These are phyloP conservation scores for Dunckerocampus dactyliophorus DNA, from an alignment of 2,113 vertebrate genomes.

Conservation along the genomic window DNA sequence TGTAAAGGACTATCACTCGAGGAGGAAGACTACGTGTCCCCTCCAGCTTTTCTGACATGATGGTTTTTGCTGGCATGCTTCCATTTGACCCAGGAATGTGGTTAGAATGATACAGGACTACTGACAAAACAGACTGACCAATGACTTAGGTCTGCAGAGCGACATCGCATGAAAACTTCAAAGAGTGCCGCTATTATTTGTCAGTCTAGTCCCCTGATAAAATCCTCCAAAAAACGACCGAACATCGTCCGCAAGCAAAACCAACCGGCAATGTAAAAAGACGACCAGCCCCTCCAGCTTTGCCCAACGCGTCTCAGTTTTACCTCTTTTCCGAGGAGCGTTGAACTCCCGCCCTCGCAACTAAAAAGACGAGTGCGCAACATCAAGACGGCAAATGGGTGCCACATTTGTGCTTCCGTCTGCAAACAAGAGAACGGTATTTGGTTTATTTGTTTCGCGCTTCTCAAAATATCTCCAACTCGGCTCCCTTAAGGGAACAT, in stretches of 20 bases:
- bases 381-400: constrained; percentile 45
- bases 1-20: constrained; percentile 31
- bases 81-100: no score
- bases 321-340: constrained; percentile 30
- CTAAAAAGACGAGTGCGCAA: constrained; percentile 38
- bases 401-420: constrained; percentile 49
- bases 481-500: constrained; percentile 58
- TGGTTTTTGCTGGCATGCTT: no score
- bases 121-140: constrained; percentile 16
- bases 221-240: constrained; percentile 23
- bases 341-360: constrained; percentile 48
- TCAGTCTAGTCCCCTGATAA: constrained; percentile 23
- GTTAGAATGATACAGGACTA: not conserved
- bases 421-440: constrained; percentile 35
- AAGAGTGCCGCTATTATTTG: constrained; percentile 54
- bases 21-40: constrained; percentile 18
- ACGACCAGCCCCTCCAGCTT: constrained; percentile 38
- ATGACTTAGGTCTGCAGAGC: constrained; percentile 18
- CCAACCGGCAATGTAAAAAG: constrained; percentile 34
- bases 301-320: constrained; percentile 45
- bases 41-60: no score
- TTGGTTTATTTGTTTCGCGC: constrained; percentile 46
- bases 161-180: constrained; percentile 32
- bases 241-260: constrained; percentile 28
- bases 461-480: constrained; percentile 57